A percentile compares a stretch with the other conserved stretches of the same genome.
Conservation (phyloP, 2,888 invertebrate genomes). For the Prosapia bicincta region DNA sequence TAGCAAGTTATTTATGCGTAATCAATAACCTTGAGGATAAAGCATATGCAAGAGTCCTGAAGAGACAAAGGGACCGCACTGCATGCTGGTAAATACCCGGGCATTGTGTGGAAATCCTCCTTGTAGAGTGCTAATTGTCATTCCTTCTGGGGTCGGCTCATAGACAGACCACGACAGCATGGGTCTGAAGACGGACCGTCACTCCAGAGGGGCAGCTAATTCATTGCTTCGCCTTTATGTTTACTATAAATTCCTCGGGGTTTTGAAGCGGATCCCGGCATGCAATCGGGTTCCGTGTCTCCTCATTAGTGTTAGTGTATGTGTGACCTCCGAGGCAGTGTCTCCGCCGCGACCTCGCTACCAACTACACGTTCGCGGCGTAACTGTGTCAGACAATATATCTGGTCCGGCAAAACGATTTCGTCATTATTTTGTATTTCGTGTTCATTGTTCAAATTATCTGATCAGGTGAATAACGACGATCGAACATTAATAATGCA, state of each 20-base stretch:
- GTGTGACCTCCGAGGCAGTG: background rate
- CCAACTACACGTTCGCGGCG: background rate
- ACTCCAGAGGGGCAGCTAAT: background rate
- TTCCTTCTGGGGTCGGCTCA: background rate
- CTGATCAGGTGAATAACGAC: too few relatives aligned
- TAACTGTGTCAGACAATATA: background rate
- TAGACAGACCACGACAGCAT: background rate
- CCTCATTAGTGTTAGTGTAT: background rate
- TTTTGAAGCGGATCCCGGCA: background rate
- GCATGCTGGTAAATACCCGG: background rate
- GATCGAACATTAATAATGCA: too few relatives aligned
- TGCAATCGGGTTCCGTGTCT: background rate
- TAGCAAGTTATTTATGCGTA: too few relatives aligned
- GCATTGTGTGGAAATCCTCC: conserved; percentile 26
- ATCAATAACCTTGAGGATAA: too few relatives aligned
- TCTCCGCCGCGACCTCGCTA: background rate
- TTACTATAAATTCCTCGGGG: background rate
- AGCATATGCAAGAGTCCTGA: background rate
- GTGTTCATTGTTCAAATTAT: background rate
- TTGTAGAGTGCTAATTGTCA: background rate
- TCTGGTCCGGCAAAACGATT: background rate
- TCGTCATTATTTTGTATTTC: background rate
- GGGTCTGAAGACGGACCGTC: background rate
- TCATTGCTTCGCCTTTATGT: background rate
- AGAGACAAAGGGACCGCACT: conserved; percentile 18